These are phyloP conservation scores for Athetis lepigone DNA, from an alignment of 2,888 invertebrate species.

Conservation along the genomic window DNA sequence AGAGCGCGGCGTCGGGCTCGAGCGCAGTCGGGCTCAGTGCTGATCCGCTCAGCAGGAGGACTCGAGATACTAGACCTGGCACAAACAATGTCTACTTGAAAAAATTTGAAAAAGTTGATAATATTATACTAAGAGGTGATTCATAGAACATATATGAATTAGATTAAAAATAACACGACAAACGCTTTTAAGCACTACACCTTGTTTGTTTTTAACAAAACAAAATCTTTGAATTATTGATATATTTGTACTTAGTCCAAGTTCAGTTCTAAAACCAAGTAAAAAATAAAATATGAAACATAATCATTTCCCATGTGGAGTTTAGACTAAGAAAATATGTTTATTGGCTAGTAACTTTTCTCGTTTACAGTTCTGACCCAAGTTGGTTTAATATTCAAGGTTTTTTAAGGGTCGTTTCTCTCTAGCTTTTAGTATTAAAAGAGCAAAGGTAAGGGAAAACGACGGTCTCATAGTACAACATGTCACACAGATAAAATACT, in stretches of 20 bases:
- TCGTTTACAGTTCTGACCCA: not conserved
- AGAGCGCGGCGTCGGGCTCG: conserved; percentile 92
- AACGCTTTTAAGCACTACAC: too few relatives aligned
- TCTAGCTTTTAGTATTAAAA: conserved; percentile 1
- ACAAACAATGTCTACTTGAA: not conserved
- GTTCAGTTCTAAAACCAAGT: too few relatives aligned
- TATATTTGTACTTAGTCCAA: too few relatives aligned
- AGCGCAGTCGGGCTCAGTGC: conserved; percentile 94
- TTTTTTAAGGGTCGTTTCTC: not conserved
- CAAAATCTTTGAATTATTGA: too few relatives aligned
- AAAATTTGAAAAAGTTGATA: not conserved
- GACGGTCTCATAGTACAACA: not conserved
- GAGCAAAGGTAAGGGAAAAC: not conserved
- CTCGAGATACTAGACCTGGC: conserved; percentile 93
- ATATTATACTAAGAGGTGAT: too few relatives aligned
- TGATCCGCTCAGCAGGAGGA: conserved; percentile 94
- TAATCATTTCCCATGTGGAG: conserved; percentile 17
- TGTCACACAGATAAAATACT: conserved; percentile 20
- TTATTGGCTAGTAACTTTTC: not conserved
- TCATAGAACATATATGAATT: too few relatives aligned
- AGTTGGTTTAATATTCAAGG: conserved; percentile 6
- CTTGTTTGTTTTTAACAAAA: too few relatives aligned
- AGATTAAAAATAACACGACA: too few relatives aligned
- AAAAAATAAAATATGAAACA: conserved; percentile 9
- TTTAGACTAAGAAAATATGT: conserved; percentile 31